These are phyloP conservation scores for Yponomeuta plumbellus DNA, from an alignment of 2,888 invertebrate species.

Conservation along the genomic window DNA sequence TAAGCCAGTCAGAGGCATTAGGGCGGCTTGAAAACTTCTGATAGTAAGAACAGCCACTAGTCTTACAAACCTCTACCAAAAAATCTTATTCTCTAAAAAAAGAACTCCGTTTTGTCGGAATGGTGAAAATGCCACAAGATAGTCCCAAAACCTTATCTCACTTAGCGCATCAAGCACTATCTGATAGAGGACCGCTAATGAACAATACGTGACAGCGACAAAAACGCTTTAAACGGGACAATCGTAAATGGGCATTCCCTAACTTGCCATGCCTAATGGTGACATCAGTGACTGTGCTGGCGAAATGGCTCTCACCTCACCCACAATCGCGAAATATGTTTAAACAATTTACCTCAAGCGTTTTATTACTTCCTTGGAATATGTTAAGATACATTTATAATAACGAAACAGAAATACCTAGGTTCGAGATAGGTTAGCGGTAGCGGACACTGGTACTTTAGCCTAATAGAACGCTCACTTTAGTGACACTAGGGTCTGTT, in stretches of 20 bases:
- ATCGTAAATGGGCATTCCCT: constrained; percentile 46
- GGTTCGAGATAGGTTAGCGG: too few relatives aligned
- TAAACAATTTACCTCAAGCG: constrained; percentile 14
- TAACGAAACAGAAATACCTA: constrained; percentile 5
- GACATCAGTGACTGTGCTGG: constrained; percentile 56
- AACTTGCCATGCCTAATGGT: constrained; percentile 50
- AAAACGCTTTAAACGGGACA: neutral
- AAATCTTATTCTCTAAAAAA: too few relatives aligned
- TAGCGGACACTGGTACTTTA: too few relatives aligned
- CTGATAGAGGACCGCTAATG: constrained; percentile 3
- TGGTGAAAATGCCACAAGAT: too few relatives aligned
- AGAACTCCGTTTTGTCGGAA: too few relatives aligned
- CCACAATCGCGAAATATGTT: neutral
- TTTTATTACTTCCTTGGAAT: constrained; percentile 28
- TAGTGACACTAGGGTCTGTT: too few relatives aligned
- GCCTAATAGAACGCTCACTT: too few relatives aligned
- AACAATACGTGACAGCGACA: constrained; percentile 2
- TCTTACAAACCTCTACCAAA: too few relatives aligned
- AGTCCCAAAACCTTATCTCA: neutral
- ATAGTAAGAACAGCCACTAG: too few relatives aligned
- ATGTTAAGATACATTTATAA: neutral
- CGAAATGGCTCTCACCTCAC: constrained; percentile 70
- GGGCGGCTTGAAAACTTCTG: too few relatives aligned
- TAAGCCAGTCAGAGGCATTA: too few relatives aligned
- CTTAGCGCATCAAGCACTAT: neutral